These are phyloP conservation scores for Sminthurides aquaticus DNA, from an alignment of 2,888 invertebrate species.

Conservation along the genomic window DNA sequence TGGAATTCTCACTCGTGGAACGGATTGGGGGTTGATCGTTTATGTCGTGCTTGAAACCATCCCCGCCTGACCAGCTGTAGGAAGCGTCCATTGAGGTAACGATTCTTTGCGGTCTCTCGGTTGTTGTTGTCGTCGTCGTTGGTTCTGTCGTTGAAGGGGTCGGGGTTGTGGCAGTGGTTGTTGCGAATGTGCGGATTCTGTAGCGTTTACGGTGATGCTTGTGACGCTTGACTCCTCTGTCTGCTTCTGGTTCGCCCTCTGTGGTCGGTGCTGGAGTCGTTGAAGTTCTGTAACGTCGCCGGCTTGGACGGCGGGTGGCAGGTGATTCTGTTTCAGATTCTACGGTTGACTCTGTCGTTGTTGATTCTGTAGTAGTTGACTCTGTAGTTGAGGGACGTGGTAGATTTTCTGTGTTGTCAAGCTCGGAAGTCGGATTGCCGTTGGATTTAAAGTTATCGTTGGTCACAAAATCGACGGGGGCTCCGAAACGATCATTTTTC, in stretches of 20 bases:
- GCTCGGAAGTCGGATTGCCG: not conserved
- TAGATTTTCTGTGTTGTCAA: not conserved
- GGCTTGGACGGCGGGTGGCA: not conserved
- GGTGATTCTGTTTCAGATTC: not conserved
- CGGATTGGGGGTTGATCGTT: not conserved
- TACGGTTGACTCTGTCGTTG: not conserved
- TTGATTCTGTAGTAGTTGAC: not conserved
- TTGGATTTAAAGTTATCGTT: conserved; percentile 27
- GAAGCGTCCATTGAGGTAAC: not conserved
- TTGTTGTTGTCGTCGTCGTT: too few species aligned
- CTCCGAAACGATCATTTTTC: conserved; percentile 32
- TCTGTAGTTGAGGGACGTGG: not conserved
- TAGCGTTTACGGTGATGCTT: not conserved
- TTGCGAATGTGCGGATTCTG: not conserved
- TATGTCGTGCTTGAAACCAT: not conserved
- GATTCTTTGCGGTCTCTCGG: too few species aligned
- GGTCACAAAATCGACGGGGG: conserved; percentile 32
- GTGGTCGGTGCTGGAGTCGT: not conserved
- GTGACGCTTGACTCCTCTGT: not conserved
- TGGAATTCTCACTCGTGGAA: not conserved
- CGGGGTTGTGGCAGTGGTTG: not conserved
- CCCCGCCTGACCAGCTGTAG: not conserved
- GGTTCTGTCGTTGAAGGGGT: not conserved
- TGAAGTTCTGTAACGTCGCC: not conserved
- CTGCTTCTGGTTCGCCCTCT: not conserved